Base-by-base conservation (phyloP, 2,888 invertebrate species). In the Philaethria dido region DNA sequence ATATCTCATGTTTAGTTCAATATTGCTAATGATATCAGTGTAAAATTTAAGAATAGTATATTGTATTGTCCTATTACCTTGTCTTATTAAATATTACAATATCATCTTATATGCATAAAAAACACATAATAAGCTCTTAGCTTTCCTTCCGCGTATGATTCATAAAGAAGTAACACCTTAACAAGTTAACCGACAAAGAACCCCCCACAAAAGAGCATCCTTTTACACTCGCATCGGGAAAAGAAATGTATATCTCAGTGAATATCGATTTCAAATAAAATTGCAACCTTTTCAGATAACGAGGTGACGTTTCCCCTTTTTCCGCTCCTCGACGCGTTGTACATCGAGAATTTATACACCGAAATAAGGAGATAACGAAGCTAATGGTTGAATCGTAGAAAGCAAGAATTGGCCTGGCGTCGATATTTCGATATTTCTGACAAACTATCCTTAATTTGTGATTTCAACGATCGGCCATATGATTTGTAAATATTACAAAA, bases 251-350 rank as follows among this genome's bases (percentile, higher is more conserved):
- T 86, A 83, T 86, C 84, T 83, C 84, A 85, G 80, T 83, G 88
- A 87, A 89, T 92, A 92, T 92, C 92, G 92, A 92, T 92, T 92
- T 92, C 92, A 89, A 89, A 92, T 92, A 92, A 91, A 91, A 92
- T 91, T 92, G 91, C 92, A 92, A 90, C 92, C 89, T 92, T 92
- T 90, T 87, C 86, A 86, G 87, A 92, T 92, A 92, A 92, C 92
- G 91, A 92, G 91, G 89, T 88, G 90, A 88, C 89, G 84, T 88
- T 90, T 88, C 87, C 90, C 89, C 87, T 87, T 89, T 55, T 88
- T 86, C 85, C 85, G 85, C 81, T 80, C 74, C 79, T 80, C 81
- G 85, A 86, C 84, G 81, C 81, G 63, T 65, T 84, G 80, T 82
- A 86, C 88, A 86, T 86, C 83, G 84, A 80, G 85, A 90, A 90